A percentile compares a stretch with the other conserved stretches of the same genome.
phyloP scores from a whole-genome alignment of 2,113 vertebrate genomes.

The Thermophis baileyi region DNA sequence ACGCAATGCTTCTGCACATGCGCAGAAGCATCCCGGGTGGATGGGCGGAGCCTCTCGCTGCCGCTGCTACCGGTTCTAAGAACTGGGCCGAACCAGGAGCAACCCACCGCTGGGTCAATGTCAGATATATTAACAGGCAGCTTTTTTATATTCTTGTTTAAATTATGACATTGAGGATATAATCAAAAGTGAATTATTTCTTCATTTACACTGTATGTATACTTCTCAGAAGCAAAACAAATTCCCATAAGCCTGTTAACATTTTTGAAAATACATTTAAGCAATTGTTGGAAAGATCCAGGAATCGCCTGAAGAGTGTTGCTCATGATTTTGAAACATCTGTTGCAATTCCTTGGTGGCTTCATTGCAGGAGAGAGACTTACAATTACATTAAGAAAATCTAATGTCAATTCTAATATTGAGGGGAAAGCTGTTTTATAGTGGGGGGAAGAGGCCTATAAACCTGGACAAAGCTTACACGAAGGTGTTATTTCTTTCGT shows the following conservation, averaged over 20 bases:
- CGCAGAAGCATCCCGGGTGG: too few species aligned
- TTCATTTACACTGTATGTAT: constrained; percentile 14
- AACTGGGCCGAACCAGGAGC: too few species aligned
- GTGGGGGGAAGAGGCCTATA: neutral
- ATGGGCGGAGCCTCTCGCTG: too few species aligned
- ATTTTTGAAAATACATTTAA: constrained; percentile 2
- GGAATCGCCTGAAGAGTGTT: neutral
- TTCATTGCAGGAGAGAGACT: neutral
- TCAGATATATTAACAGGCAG: constrained; percentile 22
- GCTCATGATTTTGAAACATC: neutral
- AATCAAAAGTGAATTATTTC: constrained; percentile 15
- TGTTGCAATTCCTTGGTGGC: neutral
- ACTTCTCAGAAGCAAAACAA: constrained; percentile 18
- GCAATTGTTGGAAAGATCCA: neutral
- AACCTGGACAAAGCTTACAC: neutral
- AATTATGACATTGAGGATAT: constrained; percentile 13
- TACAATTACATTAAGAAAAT: neutral
- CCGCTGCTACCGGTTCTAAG: too few species aligned
- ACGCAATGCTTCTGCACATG: too few species aligned
- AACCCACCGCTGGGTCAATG: too few species aligned
- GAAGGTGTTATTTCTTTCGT: constrained; percentile 6
- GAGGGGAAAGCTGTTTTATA: constrained; percentile 11
- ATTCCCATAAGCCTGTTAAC: neutral
- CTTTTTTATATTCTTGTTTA: constrained; percentile 26
- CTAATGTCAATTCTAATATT: neutral